Base-by-base conservation (phyloP, 2,797 vertebrate genomes). In the Sebastes diaconus region DNA sequence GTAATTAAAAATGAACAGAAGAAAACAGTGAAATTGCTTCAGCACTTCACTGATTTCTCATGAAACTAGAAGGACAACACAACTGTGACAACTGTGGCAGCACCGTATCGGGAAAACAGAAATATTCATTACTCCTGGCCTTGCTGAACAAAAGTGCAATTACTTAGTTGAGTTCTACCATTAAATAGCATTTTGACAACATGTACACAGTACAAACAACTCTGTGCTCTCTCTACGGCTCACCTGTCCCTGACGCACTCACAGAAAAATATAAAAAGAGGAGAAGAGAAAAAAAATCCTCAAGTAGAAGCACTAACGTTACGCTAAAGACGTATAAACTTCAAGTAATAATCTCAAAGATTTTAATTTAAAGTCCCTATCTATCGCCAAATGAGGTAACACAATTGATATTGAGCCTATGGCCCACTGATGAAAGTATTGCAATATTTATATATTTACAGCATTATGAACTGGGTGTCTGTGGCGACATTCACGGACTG, bases 141-240 rank as follows among this genome's bases (percentile, higher is more conserved):
- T 12, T 52, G 20, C 50, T 76, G 12, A 82, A 61, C 50, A 69
- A 61, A 60, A 77, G 57, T 20, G 52, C 22, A 66, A 57, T 73
- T 72, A 55, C 27, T 60, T n/a, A 58, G 55, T 10, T 65, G 18
- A 46, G 30, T 65, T 81, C 36, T 25, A 79, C 30, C 4, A 54
- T 10, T 25, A 67, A 69, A 79, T 36, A 39, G 42, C 7, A 67
- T 63, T 79, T 73, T 63, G 30, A 39, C 29, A 52, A 29, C 36
- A 68, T 34, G 24, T 39, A 58, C 32, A 60, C 6, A 20, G 36
- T 10, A 36, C 3, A 20, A 30, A 65, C 64, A 68, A 32, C 8
- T 3, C 2, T 55, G 30, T 11, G 14, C 18, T 7, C 10, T 22
- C 70, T 74, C 25, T 18, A 46, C 27, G 27, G 25, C 36, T 63